Percentiles rank a stretch among this genome's conserved stretches.
phyloP scores from a whole-genome alignment of 2,113 vertebrate genomes.

The Murina feae region DNA sequence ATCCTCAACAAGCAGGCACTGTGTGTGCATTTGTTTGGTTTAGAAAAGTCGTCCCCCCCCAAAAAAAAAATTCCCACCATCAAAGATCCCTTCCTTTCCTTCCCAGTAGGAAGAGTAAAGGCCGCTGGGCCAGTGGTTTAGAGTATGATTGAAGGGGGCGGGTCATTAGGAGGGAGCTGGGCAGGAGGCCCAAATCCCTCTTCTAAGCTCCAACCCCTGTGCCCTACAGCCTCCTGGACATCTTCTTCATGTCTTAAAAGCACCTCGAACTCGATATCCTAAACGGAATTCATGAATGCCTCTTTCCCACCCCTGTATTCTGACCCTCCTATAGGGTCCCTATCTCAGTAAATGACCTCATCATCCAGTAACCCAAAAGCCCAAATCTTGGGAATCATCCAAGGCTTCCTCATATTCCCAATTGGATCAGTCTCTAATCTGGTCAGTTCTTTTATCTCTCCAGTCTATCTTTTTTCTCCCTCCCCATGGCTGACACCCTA shows the following conservation, averaged over 20 bases:
- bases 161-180: background rate
- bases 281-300: background rate
- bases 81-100: conserved; percentile 72
- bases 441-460: conserved; percentile 20
- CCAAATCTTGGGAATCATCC: conserved; percentile 41
- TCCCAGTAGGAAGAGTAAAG: conserved; percentile 65
- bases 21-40: conserved; percentile 68
- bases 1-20: conserved; percentile 37
- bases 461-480: background rate
- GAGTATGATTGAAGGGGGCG: conserved; percentile 53
- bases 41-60: conserved; percentile 41
- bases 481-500: background rate
- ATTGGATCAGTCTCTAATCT: background rate
- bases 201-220: background rate
- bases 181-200: conserved; percentile 1
- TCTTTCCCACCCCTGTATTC: background rate
- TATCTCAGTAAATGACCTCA: conserved; percentile 54
- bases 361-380: conserved; percentile 36
- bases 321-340: background rate
- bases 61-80: conserved; percentile 65
- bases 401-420: conserved; percentile 2
- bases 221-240: conserved; percentile 20
- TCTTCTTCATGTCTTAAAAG: conserved; percentile 19
- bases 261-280: conserved; percentile 6
- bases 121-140: conserved; percentile 15